Conservation (phyloP, 2,113 vertebrate species). For the Platysternon megacephalum region DNA sequence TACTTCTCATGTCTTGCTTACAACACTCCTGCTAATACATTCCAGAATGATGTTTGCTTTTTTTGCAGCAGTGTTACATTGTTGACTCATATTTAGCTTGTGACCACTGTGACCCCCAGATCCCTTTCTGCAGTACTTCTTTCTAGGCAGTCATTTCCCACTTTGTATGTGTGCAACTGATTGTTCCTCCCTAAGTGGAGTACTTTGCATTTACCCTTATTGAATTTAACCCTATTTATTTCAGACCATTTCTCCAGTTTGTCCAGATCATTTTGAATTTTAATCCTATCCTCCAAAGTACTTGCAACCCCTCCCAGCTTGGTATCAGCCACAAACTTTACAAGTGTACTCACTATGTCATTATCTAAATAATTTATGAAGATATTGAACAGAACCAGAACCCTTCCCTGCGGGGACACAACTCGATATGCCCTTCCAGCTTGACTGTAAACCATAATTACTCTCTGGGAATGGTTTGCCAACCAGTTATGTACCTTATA, state of each 20-base stretch:
- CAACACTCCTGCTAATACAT: too few species aligned
- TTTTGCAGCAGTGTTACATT: neutral
- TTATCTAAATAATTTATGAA: neutral
- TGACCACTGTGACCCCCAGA: neutral
- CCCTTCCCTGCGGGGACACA: neutral
- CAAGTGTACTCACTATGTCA: neutral
- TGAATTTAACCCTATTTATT: neutral
- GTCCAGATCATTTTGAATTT: neutral
- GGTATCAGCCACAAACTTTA: neutral
- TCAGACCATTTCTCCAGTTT: neutral
- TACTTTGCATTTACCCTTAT: neutral
- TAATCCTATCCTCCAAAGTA: neutral
- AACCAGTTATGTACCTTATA: neutral
- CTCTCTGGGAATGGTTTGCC: neutral
- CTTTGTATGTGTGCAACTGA: neutral
- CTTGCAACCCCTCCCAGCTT: neutral
- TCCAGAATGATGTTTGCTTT: too few species aligned
- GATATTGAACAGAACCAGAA: neutral
- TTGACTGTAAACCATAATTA: neutral
- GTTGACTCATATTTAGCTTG: neutral
- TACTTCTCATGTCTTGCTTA: too few species aligned
- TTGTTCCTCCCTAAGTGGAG: neutral
- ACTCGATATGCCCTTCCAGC: neutral
- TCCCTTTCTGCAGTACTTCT: neutral
- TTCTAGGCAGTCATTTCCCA: neutral